Evolutionary conservation across 2,888 invertebrate species (phyloP), one percentile per base, ranked within the genome.

Genomic region (Lepeophtheirus nordmannii): DNA sequence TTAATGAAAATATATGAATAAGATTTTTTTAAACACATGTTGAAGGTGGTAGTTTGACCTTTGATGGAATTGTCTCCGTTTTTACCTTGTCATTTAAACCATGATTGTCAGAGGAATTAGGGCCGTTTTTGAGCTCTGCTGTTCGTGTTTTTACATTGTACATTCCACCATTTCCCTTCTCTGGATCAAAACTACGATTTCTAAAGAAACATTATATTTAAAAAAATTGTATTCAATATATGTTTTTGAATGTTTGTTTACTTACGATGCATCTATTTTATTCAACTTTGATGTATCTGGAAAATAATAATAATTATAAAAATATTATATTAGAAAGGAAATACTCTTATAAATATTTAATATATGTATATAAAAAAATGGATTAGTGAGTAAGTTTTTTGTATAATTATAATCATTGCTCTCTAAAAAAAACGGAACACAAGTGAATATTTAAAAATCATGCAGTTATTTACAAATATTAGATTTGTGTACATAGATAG

Each of bases 11-110:
- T 7, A 20, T 20, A 20, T 23, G 58, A 58, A 58, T 2, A 12
- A 7, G 58, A 53, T 7, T 58, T 58, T 17, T 23, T 61, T 61
- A 61, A 37, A 61, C 61, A 37, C 61, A 61, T 22, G 61, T 61
- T 37, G 61, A 61, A 30, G 61, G 20, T 23, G 61, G 61, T 1
- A n/a, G 11, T 9, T 61, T 61, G 22, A 61, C 37, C 53, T 46
- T 46, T 46, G 53, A 46, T 46, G 53, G 53, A 17, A 46, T 46
- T 5, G 8, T 46, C 17, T 46, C 53, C 53, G 14, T 46, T 46
- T 46, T 46, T 46, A 46, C 53, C 53, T 46, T 46, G 8, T 46
- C 53, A 14, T 17, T 17, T 17, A 46, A 17, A 17, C n/a, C 14
- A 17, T 46, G 14, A 46, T 46, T 14, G 17, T 46, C 53, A n/a